A percentile compares a stretch with the other conserved stretches of the same genome.
Evolutionary conservation across 2,888 invertebrate genomes (phyloP).

Genomic region (Parasteatoda lunata): DNA sequence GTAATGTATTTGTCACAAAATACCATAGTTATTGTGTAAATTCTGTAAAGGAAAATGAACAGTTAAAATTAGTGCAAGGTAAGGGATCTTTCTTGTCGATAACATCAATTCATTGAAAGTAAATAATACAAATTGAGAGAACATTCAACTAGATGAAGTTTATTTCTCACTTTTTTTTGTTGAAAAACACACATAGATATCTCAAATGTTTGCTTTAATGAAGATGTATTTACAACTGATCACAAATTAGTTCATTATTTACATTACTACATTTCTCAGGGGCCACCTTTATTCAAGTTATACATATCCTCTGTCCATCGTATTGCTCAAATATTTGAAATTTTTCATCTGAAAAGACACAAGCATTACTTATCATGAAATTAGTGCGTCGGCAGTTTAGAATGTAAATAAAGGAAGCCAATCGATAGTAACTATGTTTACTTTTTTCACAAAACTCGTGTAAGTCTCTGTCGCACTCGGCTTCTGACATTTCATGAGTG

Average conservation of each 20-base stretch:
- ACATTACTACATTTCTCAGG: not conserved
- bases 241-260: conserved; percentile 44
- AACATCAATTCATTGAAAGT: too few species aligned
- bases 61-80: too few species aligned
- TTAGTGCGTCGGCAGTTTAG: not conserved
- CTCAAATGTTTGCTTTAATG: conserved; percentile 37
- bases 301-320: conserved; percentile 66
- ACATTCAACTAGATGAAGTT: conserved; percentile 60
- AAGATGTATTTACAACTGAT: conserved; percentile 59
- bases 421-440: not conserved
- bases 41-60: too few species aligned
- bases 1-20: too few species aligned
- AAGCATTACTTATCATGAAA: not conserved
- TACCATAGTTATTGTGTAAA: too few species aligned
- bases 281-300: conserved; percentile 36
- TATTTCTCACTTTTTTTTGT: conserved; percentile 31
- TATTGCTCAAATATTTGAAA: conserved; percentile 64
- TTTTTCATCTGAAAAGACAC: conserved; percentile 53
- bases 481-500: conserved; percentile 68
- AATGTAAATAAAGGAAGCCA: not conserved
- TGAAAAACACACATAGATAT: not conserved
- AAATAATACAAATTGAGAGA: too few species aligned
- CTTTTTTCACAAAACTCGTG: conserved; percentile 66
- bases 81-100: too few species aligned
- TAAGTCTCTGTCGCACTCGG: conserved; percentile 67